phyloP scores from a whole-genome alignment of 1,140 invertebrate genomes.

The Drosophila tropicalis region DNA sequence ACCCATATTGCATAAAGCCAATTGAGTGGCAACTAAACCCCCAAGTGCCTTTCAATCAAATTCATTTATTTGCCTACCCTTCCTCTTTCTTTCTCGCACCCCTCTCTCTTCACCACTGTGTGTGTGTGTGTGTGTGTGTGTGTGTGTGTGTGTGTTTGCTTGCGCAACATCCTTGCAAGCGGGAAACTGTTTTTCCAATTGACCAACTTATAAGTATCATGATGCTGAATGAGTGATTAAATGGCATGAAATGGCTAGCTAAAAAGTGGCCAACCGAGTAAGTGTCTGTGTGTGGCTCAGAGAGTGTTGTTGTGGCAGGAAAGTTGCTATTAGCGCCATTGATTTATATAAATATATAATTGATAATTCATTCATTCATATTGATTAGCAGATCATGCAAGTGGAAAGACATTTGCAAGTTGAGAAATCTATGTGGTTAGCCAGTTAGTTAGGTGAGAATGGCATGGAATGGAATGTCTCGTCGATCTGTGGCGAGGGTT shows the following conservation, averaged over 20 bases:
- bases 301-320: conserved; percentile 30
- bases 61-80: conserved; percentile 48
- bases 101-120: neutral
- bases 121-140: neutral
- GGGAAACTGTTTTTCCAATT: conserved; percentile 70
- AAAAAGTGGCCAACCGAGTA: conserved; percentile 37
- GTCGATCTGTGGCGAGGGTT: neutral
- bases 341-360: conserved; percentile 74
- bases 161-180: conserved; percentile 67
- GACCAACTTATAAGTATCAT: conserved; percentile 50
- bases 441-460: conserved; percentile 52
- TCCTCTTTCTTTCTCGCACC: neutral
- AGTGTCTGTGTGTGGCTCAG: conserved; percentile 24
- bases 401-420: conserved; percentile 3
- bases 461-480: conserved; percentile 23
- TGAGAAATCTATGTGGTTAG: conserved; percentile 30
- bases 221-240: conserved; percentile 46
- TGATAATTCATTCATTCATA: conserved; percentile 27
- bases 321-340: conserved; percentile 67
- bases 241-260: conserved; percentile 38
- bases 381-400: conserved; percentile 28
- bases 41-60: conserved; percentile 50
- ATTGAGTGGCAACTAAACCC: conserved; percentile 21
- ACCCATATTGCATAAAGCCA: conserved; percentile 32
- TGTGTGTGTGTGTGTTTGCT: conserved; percentile 36